Evolutionary conservation across 2,113 vertebrate species (phyloP).

Genomic region (Taurulus bubalis): DNA sequence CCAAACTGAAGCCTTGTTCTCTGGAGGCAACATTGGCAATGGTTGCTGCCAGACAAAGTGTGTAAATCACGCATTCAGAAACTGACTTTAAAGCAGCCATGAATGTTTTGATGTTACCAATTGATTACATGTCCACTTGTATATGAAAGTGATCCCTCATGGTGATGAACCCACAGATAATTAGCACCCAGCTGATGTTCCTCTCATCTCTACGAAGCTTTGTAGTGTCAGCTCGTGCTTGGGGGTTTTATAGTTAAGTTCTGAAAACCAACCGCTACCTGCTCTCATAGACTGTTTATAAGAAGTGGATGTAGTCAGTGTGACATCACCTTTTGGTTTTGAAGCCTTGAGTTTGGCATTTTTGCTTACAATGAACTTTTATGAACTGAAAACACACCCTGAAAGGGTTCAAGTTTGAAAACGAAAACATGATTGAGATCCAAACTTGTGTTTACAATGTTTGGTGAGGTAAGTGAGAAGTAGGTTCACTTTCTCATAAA

Average conservation of each 20-base stretch:
- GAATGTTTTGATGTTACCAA: background rate
- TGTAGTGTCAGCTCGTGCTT: background rate
- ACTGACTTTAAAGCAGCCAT: background rate
- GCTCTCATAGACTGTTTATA: too few relatives aligned
- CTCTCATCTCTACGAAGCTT: background rate
- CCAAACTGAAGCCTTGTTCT: constrained; percentile 3
- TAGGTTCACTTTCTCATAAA: too few relatives aligned
- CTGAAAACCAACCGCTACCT: too few relatives aligned
- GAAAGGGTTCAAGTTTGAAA: too few relatives aligned
- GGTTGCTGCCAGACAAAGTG: background rate
- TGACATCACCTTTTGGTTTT: too few relatives aligned
- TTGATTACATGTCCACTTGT: background rate
- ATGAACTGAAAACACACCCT: too few relatives aligned
- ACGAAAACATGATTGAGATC: too few relatives aligned
- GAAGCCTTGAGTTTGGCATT: too few relatives aligned
- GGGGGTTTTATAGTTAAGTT: background rate
- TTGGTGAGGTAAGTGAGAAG: too few relatives aligned
- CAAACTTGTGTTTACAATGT: too few relatives aligned
- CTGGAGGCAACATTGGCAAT: background rate
- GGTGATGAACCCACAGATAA: background rate
- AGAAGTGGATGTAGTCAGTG: too few relatives aligned
- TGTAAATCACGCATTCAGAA: background rate
- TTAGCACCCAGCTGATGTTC: background rate
- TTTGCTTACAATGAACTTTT: too few relatives aligned
- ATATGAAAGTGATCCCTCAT: background rate